Conservation (phyloP, 1,140 invertebrate genomes). For the Parapsyche elsis region DNA sequence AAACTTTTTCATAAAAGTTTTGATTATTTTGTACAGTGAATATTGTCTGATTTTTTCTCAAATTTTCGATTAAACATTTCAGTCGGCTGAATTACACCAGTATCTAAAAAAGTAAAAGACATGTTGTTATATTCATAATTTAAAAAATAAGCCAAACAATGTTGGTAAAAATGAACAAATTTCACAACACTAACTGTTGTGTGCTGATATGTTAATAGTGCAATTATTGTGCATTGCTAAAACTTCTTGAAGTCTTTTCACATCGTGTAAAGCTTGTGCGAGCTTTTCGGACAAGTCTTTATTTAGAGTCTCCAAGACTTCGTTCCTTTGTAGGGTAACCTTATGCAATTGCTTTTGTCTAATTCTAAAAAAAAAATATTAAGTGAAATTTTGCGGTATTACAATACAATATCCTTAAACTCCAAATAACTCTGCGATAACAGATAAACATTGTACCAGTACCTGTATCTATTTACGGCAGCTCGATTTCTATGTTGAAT, state of each 20-base stretch:
- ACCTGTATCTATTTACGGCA: constrained; percentile 53
- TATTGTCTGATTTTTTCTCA: background rate
- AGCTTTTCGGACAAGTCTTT: constrained; percentile 38
- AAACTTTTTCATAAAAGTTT: background rate
- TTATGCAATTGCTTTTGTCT: constrained; percentile 36
- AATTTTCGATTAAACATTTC: background rate
- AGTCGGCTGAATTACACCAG: background rate
- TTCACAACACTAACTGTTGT: background rate
- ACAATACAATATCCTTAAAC: too few species aligned
- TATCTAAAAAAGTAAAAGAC: constrained; percentile 16
- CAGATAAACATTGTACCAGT: background rate
- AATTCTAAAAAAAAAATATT: constrained; percentile 28
- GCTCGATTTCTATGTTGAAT: constrained; percentile 48
- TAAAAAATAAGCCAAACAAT: background rate
- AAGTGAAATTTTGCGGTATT: too few species aligned
- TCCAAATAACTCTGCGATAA: background rate
- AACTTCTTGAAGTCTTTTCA: constrained; percentile 34
- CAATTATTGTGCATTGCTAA: constrained; percentile 39
- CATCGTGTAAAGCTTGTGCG: constrained; percentile 41
- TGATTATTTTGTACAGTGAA: constrained; percentile 7
- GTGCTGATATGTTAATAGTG: background rate
- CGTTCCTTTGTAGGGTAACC: constrained; percentile 28
- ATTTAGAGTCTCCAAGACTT: constrained; percentile 42
- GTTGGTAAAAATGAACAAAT: too few species aligned
- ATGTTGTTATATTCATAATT: too few species aligned